phyloP scores from a whole-genome alignment of 2,888 invertebrate genomes.

The Lymantria dispar region DNA sequence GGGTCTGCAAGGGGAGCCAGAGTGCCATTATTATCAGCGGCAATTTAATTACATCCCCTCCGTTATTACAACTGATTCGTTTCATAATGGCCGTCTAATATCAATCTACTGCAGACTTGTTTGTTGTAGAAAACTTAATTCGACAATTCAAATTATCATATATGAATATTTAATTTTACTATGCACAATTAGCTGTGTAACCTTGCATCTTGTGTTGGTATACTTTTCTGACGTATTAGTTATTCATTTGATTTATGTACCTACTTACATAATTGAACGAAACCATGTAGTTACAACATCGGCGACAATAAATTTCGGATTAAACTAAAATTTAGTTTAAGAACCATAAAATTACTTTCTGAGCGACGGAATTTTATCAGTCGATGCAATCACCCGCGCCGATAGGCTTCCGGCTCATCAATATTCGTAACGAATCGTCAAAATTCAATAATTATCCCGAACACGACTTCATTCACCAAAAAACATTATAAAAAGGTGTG shows the following conservation, averaged over 20 bases:
- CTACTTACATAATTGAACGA: background rate
- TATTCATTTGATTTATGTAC: too few relatives aligned
- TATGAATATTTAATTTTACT: too few relatives aligned
- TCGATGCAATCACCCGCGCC: constrained; percentile 71
- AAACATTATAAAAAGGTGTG: constrained; percentile 78
- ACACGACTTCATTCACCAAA: constrained; percentile 81
- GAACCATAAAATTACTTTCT: constrained; percentile 80
- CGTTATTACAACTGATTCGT: constrained; percentile 79
- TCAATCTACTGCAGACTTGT: constrained; percentile 47
- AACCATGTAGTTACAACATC: constrained; percentile 14
- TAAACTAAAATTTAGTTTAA: constrained; percentile 64
- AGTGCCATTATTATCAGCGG: constrained; percentile 79
- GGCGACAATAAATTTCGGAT: constrained; percentile 39
- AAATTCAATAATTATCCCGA: constrained; percentile 82
- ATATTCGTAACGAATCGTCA: constrained; percentile 81
- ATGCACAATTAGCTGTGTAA: too few relatives aligned
- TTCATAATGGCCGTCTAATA: constrained; percentile 74
- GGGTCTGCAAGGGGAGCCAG: constrained; percentile 69
- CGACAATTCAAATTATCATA: constrained; percentile 40
- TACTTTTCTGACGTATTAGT: too few relatives aligned
- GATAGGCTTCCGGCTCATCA: constrained; percentile 79
- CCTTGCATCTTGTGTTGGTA: too few relatives aligned
- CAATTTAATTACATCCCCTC: constrained; percentile 81
- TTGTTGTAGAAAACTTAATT: constrained; percentile 31
- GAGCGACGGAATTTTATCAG: constrained; percentile 72